phyloP scores from a whole-genome alignment of 1,140 invertebrate species.

The Vollenhovia emeryi region DNA sequence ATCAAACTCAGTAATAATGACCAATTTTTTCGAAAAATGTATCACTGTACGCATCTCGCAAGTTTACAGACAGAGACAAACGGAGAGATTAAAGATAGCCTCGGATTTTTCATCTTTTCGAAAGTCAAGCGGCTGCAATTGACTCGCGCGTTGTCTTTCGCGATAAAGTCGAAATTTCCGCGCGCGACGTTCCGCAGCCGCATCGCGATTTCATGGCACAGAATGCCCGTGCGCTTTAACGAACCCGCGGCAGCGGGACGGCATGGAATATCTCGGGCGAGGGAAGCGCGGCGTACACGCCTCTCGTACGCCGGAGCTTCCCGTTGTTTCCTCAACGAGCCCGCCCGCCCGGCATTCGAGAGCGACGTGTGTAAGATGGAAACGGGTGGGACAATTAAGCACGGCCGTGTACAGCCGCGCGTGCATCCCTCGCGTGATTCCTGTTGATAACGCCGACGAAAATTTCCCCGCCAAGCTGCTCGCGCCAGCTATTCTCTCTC shows the following conservation, averaged over 20 bases:
- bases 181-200: background rate
- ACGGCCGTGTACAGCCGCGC: conserved; percentile 10
- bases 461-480: conserved; percentile 36
- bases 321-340: conserved; percentile 50
- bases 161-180: conserved; percentile 23
- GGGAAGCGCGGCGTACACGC: background rate
- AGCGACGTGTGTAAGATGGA: conserved; percentile 58
- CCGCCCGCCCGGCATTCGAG: conserved; percentile 30
- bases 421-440: conserved; percentile 37
- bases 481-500: background rate
- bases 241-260: conserved; percentile 12
- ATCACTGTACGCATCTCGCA: too few species aligned
- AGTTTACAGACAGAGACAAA: background rate
- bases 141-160: background rate
- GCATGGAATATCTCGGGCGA: conserved; percentile 29
- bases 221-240: conserved; percentile 22
- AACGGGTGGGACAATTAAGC: conserved; percentile 51
- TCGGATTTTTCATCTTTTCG: too few species aligned
- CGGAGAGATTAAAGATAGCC: background rate
- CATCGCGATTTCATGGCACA: conserved; percentile 17
- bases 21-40: too few species aligned
- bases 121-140: background rate
- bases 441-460: conserved; percentile 42
- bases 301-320: conserved; percentile 23
- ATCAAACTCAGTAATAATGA: too few species aligned